Percentiles rank a stretch among this genome's conserved stretches.
Evolutionary conservation across 2,888 invertebrate species (phyloP).

Genomic region (Macrosoma leucophasiata): DNA sequence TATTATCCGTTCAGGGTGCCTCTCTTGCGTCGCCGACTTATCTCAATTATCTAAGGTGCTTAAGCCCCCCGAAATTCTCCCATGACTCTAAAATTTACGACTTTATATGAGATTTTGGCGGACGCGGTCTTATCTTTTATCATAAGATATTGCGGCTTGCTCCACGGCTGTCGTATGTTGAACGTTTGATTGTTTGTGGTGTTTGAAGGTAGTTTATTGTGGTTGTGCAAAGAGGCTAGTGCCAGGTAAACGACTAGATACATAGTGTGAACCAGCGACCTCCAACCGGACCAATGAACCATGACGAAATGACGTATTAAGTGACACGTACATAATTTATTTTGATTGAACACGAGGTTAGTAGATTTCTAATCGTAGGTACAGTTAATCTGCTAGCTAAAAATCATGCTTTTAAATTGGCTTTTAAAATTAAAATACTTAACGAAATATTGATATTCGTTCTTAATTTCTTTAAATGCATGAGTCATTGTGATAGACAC

Average conservation of each 20-base stretch:
- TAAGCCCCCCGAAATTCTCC: conserved; percentile 71
- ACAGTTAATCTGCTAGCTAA: conserved; percentile 7
- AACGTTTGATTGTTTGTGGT: too few species aligned
- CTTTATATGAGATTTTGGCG: conserved; percentile 62
- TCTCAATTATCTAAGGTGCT: conserved; percentile 71
- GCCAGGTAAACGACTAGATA: too few species aligned
- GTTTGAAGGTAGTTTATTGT: too few species aligned
- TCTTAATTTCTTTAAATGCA: too few species aligned
- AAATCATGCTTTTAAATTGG: conserved; percentile 7
- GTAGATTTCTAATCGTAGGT: conserved; percentile 34
- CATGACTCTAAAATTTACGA: conserved; percentile 68
- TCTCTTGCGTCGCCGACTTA: conserved; percentile 52
- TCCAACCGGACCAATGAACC: conserved; percentile 35
- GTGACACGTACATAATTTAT: conserved; percentile 26
- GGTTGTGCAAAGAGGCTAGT: too few species aligned
- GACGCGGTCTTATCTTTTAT: conserved; percentile 65
- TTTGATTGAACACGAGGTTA: conserved; percentile 42
- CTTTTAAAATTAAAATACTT: too few species aligned
- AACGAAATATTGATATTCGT: too few species aligned
- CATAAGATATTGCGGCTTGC: conserved; percentile 57
- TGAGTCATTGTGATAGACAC: too few species aligned
- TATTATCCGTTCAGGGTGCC: conserved; percentile 48
- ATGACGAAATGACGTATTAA: conserved; percentile 35
- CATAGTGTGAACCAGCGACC: conserved; percentile 29
- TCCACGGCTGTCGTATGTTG: conserved; percentile 42